A percentile compares a stretch with the other conserved stretches of the same genome.
phyloP scores from a whole-genome alignment of 2,113 vertebrate genomes.

The Pitta sordida region DNA sequence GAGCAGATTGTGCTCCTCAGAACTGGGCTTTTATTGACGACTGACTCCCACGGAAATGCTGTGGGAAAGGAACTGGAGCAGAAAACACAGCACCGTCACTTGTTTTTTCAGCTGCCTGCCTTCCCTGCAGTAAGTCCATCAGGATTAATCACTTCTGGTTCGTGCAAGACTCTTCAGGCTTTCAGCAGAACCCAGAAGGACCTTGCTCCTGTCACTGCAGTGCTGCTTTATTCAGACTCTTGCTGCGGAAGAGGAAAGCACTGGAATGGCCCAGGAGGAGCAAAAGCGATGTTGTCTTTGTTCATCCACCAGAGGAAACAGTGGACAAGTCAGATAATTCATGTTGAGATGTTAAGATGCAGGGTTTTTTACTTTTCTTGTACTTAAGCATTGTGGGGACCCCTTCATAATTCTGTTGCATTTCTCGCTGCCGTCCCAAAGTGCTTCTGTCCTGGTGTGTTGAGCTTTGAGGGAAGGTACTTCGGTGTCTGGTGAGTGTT shows the following conservation, averaged over 20 bases:
- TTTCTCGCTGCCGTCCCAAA: neutral
- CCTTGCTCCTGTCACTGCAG: neutral
- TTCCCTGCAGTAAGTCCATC: neutral
- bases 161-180: neutral
- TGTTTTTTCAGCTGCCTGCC: neutral
- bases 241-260: neutral
- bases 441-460: neutral
- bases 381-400: neutral
- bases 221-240: neutral
- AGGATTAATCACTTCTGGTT: neutral
- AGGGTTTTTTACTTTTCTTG: neutral
- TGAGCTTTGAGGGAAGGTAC: neutral
- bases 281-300: neutral
- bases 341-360: neutral
- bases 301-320: neutral
- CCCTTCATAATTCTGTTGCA: neutral
- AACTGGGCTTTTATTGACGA: neutral
- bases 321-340: neutral
- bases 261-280: neutral
- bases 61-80: neutral
- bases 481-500: neutral
- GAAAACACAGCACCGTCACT: neutral
- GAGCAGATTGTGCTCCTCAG: neutral
- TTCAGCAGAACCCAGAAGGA: neutral
- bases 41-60: neutral